Evolutionary conservation across 2,888 invertebrate species (phyloP).

Genomic region (Drosophila subsilvestris): DNA sequence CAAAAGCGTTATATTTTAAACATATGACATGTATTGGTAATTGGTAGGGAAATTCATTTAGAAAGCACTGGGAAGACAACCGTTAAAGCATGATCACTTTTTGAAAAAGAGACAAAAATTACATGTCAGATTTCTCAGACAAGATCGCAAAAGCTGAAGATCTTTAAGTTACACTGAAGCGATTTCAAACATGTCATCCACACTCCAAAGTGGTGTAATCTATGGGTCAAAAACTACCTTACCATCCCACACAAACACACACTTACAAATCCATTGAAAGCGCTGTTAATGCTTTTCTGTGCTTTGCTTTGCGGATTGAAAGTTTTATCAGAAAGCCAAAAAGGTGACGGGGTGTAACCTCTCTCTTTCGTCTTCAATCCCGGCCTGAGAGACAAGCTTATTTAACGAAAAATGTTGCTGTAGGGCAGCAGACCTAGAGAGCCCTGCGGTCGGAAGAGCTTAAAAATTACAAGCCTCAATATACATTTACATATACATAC

Average conservation of each 20-base stretch:
- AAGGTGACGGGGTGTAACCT: no score
- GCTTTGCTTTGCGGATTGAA: conserved; percentile 67
- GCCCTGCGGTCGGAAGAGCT: no score
- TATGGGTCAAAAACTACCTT: conserved; percentile 42
- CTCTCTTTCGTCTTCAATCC: no score
- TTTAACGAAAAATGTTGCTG: no score
- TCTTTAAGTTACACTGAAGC: neutral
- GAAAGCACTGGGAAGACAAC: neutral
- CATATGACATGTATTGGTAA: neutral
- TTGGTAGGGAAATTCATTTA: neutral
- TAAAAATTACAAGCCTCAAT: no score
- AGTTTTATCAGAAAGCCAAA: conserved; percentile 58
- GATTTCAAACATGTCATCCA: no score
- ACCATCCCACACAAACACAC: conserved; percentile 7
- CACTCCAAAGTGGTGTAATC: neutral
- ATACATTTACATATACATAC: no score
- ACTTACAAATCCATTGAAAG: conserved; percentile 40
- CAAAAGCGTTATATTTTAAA: conserved; percentile 29
- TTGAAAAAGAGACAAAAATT: neutral
- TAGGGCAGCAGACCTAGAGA: no score
- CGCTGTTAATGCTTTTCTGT: conserved; percentile 66
- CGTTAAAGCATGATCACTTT: neutral
- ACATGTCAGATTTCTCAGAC: neutral
- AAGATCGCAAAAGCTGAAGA: neutral
- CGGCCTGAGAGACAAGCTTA: no score